Conservation (phyloP, 1,140 invertebrate genomes). For the Drosophila prosaltans region DNA sequence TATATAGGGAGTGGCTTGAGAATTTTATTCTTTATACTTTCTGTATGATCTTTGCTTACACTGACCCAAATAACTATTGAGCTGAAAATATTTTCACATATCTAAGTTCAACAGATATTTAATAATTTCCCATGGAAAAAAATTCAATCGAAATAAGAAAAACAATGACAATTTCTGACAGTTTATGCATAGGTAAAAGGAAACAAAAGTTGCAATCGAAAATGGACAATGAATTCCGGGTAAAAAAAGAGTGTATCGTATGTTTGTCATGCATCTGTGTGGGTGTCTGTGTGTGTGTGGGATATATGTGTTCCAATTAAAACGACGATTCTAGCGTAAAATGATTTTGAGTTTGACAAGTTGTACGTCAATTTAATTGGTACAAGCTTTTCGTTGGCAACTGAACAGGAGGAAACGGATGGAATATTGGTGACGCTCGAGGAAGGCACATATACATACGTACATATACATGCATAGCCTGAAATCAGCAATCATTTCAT, state of each 20-base stretch:
- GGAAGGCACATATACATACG: slow-evolving; percentile 26
- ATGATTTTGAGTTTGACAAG: slow-evolving; percentile 73
- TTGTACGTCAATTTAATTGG: slow-evolving; percentile 79
- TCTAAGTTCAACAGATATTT: not conserved
- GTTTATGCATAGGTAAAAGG: slow-evolving; percentile 7
- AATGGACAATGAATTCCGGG: slow-evolving; percentile 1
- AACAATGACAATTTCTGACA: not conserved
- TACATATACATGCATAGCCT: slow-evolving; percentile 38
- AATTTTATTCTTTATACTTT: slow-evolving; percentile 17
- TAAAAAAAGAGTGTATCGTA: not conserved
- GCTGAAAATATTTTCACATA: slow-evolving; percentile 29
- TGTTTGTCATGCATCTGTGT: not conserved
- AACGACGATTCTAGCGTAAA: slow-evolving; percentile 70
- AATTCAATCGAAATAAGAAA: not conserved
- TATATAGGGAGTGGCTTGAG: slow-evolving; percentile 17
- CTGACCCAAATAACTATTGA: slow-evolving; percentile 41
- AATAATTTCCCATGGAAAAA: not conserved
- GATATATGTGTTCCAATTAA: slow-evolving; percentile 66
- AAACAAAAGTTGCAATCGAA: slow-evolving; percentile 2
- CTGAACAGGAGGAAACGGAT: slow-evolving; percentile 15
- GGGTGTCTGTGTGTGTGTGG: not conserved
- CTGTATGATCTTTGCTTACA: not conserved
- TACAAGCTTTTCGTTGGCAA: slow-evolving; percentile 49
- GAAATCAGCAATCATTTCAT: slow-evolving; percentile 78
- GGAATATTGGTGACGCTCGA: slow-evolving; percentile 1